phyloP scores from a whole-genome alignment of 2,113 vertebrate genomes.

The Dascyllus trimaculatus region DNA sequence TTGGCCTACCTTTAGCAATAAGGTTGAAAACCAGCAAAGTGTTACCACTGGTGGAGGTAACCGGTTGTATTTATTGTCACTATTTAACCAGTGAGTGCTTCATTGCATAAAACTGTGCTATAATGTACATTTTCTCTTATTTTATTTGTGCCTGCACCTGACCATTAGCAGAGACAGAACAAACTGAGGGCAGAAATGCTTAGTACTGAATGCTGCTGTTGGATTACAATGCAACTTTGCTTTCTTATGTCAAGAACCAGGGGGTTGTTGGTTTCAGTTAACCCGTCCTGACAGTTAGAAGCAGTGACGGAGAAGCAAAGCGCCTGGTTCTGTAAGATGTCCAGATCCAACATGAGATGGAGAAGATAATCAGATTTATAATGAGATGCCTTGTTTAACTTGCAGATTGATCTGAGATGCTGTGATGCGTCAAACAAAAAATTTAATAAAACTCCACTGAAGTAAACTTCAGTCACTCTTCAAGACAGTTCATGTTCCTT shows the following conservation, averaged over 20 bases:
- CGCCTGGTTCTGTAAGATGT: conserved; percentile 25
- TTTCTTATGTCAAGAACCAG: background rate
- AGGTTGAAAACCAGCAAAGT: conserved; percentile 29
- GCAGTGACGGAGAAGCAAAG: conserved; percentile 12
- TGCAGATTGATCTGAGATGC: conserved; percentile 32
- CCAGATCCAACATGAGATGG: background rate
- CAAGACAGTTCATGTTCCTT: background rate
- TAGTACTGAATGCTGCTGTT: conserved; percentile 19
- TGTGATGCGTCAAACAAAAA: conserved; percentile 28
- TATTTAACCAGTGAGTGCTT: background rate
- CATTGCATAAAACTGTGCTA: background rate
- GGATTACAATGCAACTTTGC: background rate
- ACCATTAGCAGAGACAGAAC: background rate
- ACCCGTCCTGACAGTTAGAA: conserved; percentile 9
- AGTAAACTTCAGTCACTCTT: conserved; percentile 21
- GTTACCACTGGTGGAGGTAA: background rate
- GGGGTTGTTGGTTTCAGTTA: conserved; percentile 27
- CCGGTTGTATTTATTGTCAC: background rate
- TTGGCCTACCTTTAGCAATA: background rate
- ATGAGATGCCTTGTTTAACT: conserved; percentile 32
- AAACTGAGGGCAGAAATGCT: background rate
- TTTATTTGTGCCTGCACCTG: background rate
- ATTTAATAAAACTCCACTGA: conserved; percentile 23
- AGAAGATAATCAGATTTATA: conserved; percentile 23
- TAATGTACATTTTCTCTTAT: background rate